Percentiles rank a stretch among this genome's conserved stretches.
phyloP scores from a whole-genome alignment of 2,113 vertebrate genomes.

The Sinocyclocheilus grahami region DNA sequence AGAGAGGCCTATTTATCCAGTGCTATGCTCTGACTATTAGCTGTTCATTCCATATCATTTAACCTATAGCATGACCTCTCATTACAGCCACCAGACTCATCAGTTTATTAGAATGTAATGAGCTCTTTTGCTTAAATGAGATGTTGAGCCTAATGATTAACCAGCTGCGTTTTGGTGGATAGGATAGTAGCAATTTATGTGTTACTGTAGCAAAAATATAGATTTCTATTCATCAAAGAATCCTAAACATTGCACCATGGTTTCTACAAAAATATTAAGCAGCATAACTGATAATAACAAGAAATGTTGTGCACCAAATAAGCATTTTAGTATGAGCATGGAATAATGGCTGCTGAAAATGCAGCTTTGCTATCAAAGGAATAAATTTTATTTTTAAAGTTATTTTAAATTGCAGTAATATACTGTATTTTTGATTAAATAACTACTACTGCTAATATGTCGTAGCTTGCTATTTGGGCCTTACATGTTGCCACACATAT shows the following conservation, averaged over 20 bases:
- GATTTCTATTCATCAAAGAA: not conserved
- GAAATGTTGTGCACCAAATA: not conserved
- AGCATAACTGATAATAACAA: not conserved
- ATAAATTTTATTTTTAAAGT: too few species aligned
- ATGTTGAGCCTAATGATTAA: not conserved
- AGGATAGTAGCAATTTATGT: not conserved
- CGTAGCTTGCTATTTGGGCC: not conserved
- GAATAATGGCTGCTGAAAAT: too few species aligned
- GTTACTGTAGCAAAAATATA: not conserved
- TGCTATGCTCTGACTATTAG: slow-evolving; percentile 21
- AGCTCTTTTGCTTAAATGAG: not conserved
- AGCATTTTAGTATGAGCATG: too few species aligned
- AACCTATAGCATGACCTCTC: slow-evolving; percentile 27
- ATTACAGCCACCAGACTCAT: slow-evolving; percentile 4
- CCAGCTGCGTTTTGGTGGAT: not conserved
- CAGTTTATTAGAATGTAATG: slow-evolving; percentile 5
- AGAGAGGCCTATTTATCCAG: slow-evolving; percentile 40
- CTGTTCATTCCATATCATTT: slow-evolving; percentile 34
- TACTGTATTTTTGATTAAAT: not conserved
- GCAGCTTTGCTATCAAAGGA: too few species aligned
- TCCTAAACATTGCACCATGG: not conserved
- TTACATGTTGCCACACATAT: not conserved
- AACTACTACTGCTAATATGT: not conserved
- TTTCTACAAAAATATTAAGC: not conserved
- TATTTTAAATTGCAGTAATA: not conserved